Base-by-base conservation (phyloP, 2,888 invertebrate species). In the Harpagoxenus sublaevis region DNA sequence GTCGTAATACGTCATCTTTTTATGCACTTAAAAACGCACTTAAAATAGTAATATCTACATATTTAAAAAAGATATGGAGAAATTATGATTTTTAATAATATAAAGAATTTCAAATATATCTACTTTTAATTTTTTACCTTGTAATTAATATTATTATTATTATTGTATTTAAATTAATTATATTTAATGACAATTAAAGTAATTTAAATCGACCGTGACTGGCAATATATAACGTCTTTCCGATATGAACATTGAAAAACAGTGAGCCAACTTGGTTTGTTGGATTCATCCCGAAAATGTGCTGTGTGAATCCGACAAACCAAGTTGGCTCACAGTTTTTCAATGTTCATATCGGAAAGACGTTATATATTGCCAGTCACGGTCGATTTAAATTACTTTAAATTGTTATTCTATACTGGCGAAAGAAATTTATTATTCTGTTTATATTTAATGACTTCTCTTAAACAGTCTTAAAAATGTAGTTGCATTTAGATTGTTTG, bases 1-100 rank as follows among this genome's bases (percentile, higher is more conserved):
- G 51, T 66, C 53, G 42, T 5, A 57, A 23, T 28, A 71, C 57
- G 23, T 60, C 18, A 60, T 78, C 42, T 48, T 66, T 66, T 66
- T 42, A 42, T 8, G n/a, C 4, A 35, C 35, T 35, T 35, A 57
- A 60, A 10, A 60, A 10, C 9, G 3, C 18, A 53, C 48, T 18
- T 31, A 45, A 39, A 35, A 23, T 23, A 51, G 15, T 18, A 23
- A 8, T 53, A 2, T 77, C 28, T 18, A 18, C 0, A 3, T 1
- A 18, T 48, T 60, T 12, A 55, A 12, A 39, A 53, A 55, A 15
- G 1, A 23, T 39, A 39, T 35, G 66, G 3, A 39, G 15, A 73
- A 73, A 1, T 60, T n/a, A 4, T 8, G 10, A 55, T 28, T 15
- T 1, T 55, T 42, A 10, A 42, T 28, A 42, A 18, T 1, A 8